Evolutionary conservation across 1,140 invertebrate species (phyloP).

Genomic region (Plodia interpunctella): DNA sequence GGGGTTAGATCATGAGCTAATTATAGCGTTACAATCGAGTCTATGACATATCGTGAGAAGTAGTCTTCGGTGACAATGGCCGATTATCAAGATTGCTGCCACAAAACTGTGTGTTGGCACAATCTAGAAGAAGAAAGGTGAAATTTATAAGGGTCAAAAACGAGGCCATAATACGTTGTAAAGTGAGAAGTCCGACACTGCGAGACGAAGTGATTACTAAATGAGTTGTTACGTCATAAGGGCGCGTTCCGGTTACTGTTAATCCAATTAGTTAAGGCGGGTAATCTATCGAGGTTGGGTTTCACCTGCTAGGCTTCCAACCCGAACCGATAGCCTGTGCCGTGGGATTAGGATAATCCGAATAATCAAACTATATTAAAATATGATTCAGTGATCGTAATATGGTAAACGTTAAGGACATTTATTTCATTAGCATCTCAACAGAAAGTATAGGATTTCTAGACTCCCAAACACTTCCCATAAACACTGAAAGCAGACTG

Average conservation of each 20-base stretch:
- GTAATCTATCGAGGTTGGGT: neutral
- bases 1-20: neutral
- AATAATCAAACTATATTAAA: neutral
- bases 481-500: no score
- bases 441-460: no score
- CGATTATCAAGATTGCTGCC: neutral
- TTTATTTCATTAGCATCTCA: no score
- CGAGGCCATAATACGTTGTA: neutral
- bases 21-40: neutral
- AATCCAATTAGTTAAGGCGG: conserved; percentile 1
- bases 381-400: neutral
- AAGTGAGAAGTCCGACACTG: neutral
- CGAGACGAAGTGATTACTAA: neutral
- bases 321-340: neutral
- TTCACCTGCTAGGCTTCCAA: neutral
- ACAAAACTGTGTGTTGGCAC: neutral
- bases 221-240: neutral
- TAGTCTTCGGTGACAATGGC: neutral
- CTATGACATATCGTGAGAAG: neutral
- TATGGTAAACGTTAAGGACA: no score
- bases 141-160: no score
- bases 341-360: neutral
- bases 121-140: neutral
- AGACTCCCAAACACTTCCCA: no score
- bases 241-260: neutral